Evolutionary conservation across 2,113 vertebrate genomes (phyloP), one percentile per base, ranked within the genome.

Genomic region (Ginglymostoma cirratum): DNA sequence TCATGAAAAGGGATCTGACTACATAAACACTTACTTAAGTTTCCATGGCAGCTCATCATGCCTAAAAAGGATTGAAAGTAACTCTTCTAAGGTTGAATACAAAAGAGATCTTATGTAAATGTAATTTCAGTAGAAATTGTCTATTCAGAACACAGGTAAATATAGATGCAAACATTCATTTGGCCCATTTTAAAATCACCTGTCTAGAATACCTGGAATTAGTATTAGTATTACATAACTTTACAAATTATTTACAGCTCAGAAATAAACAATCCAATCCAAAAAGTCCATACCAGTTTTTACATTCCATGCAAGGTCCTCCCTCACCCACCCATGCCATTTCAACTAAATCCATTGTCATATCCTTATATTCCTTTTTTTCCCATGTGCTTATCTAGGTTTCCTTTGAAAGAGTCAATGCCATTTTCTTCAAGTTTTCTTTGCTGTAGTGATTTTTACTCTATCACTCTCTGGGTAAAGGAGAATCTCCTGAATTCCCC

Each of bases 1-100:
- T 93, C 5, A 93, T 66, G 66, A 38, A 93, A 93, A 93, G 61
- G 61, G n/a, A 93, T 66, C 66, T 93, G 90, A 93, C 90, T n/a
- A 23, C 17, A 87, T 10, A 52, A 24, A 17, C 4, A 85, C 15
- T 61, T 92, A 17, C 45, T 6, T 23, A 87, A 7, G 3, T 65
- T 66, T 66, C 55, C 55, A n/a, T 66, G 52, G 48, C 34, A 93
- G 3, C 61, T 66, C 30, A 30, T 21, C 90, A 66, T 30, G 12
- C 38, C 90, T 38, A 66, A 61, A 61, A 34, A 66, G 55, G 61
- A 15, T 27, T 30, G 55, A 34, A 67, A 34, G 15, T 15, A 61
- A 87, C 48, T 24, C 4, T 27, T 24, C 42, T 87, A 45, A 87
- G 45, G 85, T 87, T 66, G 34, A 93, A 34, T 23, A 93, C 21